Conservation (phyloP, 1,140 invertebrate genomes). For the Araneus ventricosus region DNA sequence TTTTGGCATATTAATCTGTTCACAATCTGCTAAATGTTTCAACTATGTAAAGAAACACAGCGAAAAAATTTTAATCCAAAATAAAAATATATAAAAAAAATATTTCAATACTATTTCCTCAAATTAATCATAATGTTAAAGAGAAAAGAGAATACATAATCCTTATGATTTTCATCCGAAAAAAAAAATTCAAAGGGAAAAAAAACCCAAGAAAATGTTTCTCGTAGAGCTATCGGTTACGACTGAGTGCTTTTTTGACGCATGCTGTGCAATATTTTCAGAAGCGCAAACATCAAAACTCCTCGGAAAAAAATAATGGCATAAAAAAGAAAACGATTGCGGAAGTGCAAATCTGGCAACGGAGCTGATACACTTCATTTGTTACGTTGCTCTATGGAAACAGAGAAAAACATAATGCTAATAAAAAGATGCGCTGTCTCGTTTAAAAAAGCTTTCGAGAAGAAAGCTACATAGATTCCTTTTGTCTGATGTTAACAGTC, state of each 20-base stretch:
- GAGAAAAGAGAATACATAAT: slow-evolving; percentile 5
- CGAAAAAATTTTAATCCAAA: too few relatives aligned
- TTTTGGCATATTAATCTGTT: too few relatives aligned
- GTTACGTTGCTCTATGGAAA: slow-evolving; percentile 47
- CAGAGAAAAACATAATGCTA: slow-evolving; percentile 60
- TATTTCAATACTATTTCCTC: neutral
- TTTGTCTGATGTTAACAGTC: neutral
- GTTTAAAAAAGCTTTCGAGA: neutral
- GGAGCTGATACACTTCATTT: slow-evolving; percentile 68
- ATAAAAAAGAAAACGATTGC: slow-evolving; percentile 58
- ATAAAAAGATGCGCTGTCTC: slow-evolving; percentile 56
- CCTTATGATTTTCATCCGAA: neutral
- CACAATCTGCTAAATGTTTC: too few relatives aligned
- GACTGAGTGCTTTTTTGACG: slow-evolving; percentile 17
- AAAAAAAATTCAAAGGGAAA: neutral
- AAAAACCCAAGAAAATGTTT: neutral
- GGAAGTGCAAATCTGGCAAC: slow-evolving; percentile 73
- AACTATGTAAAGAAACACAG: too few relatives aligned
- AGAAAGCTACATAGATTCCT: neutral
- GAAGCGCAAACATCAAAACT: slow-evolving; percentile 31
- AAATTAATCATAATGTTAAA: neutral
- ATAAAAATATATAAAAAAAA: neutral
- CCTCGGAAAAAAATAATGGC: neutral
- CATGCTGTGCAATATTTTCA: slow-evolving; percentile 38
- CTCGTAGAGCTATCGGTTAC: neutral